phyloP scores from a whole-genome alignment of 1,140 invertebrate genomes.

The Calephelis virginiensis region DNA sequence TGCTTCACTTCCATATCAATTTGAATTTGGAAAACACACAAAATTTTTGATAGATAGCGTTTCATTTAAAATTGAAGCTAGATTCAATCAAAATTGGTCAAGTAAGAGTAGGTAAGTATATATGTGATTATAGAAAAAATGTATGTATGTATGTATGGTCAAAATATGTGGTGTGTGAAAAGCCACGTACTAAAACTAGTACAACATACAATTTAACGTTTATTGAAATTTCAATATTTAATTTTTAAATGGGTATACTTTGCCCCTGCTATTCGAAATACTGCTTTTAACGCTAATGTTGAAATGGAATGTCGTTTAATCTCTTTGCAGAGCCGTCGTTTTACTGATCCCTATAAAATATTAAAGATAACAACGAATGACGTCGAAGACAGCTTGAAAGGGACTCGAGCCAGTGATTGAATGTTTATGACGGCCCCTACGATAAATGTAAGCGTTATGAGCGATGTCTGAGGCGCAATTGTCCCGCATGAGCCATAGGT shows the following conservation, averaged over 20 bases:
- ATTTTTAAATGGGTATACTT: constrained; percentile 24
- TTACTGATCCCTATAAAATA: constrained; percentile 77
- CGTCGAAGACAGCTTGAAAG: constrained; percentile 51
- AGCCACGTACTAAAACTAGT: no score
- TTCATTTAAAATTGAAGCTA: no score
- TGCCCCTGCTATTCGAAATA: constrained; percentile 31
- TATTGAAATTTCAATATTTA: constrained; percentile 52
- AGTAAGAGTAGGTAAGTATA: no score
- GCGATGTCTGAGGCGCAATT: constrained; percentile 46
- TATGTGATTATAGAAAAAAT: no score
- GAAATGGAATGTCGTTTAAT: constrained; percentile 68
- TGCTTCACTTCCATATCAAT: no score
- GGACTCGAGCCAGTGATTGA: constrained; percentile 53
- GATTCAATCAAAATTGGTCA: no score
- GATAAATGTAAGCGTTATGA: constrained; percentile 60
- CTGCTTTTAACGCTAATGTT: constrained; percentile 30
- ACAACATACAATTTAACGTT: constrained; percentile 39
- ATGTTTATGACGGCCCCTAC: constrained; percentile 62
- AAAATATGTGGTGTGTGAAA: no score
- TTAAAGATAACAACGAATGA: constrained; percentile 73
- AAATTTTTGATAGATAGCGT: no score
- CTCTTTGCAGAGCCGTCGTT: constrained; percentile 69
- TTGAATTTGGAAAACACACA: no score
- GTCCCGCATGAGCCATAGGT: constrained; percentile 38
- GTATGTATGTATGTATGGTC: no score